Conservation (phyloP, 2,888 invertebrate genomes). For the Polymixis flavicincta region DNA sequence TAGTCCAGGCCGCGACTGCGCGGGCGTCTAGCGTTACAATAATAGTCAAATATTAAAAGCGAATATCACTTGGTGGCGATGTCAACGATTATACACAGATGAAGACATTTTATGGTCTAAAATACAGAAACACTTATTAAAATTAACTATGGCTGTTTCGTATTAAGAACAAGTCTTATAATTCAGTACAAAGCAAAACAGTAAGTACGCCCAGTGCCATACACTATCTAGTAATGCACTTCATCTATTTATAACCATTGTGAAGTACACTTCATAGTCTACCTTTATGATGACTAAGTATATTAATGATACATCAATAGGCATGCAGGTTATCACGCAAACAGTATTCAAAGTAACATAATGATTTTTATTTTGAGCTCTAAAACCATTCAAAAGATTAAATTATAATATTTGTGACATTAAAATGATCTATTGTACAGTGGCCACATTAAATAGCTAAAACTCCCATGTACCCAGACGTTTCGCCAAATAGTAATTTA, state of each 20-base stretch:
- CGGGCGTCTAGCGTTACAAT: constrained; percentile 63
- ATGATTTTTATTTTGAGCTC: constrained; percentile 58
- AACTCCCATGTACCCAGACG: constrained; percentile 44
- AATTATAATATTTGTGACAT: constrained; percentile 57
- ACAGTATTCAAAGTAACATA: constrained; percentile 38
- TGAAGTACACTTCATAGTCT: constrained; percentile 39
- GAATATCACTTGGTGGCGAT: constrained; percentile 77
- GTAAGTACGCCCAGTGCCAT: constrained; percentile 40
- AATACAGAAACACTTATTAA: constrained; percentile 19
- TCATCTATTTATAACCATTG: constrained; percentile 52
- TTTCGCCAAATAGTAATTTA: constrained; percentile 50
- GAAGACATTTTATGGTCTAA: constrained; percentile 27
- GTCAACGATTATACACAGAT: constrained; percentile 52
- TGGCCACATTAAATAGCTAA: constrained; percentile 31
- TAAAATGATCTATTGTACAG: constrained; percentile 43
- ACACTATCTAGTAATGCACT: constrained; percentile 22
- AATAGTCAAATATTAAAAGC: constrained; percentile 73
- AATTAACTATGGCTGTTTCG: constrained; percentile 42
- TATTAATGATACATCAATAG: constrained; percentile 33
- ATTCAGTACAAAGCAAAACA: constrained; percentile 29
- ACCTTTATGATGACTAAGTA: constrained; percentile 33
- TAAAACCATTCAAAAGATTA: constrained; percentile 36
- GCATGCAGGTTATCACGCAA: constrained; percentile 37
- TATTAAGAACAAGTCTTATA: constrained; percentile 21
- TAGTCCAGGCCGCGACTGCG: constrained; percentile 56